Percentiles rank a stretch among this genome's conserved stretches.
These are phyloP conservation scores for Agrotis puta DNA, from an alignment of 2,888 invertebrate genomes.

Conservation along the genomic window DNA sequence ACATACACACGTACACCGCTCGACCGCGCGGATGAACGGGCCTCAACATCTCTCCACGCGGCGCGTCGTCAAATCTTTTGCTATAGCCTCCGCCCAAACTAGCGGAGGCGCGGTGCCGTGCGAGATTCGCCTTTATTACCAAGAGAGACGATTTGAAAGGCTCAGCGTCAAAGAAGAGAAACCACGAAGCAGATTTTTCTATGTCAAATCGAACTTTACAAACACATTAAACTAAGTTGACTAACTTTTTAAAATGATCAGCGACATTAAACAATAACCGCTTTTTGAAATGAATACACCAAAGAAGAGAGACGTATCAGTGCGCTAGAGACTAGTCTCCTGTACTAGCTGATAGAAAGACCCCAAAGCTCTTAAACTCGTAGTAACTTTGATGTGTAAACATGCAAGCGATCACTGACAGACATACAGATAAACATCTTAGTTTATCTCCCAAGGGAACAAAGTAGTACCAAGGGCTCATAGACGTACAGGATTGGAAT, in stretches of 20 bases:
- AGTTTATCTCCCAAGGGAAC: slow-evolving; percentile 19
- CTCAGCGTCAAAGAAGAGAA: background rate
- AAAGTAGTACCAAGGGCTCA: background rate
- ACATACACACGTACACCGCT: too few species aligned
- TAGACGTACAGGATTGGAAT: background rate
- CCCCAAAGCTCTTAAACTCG: background rate
- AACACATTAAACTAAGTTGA: too few species aligned
- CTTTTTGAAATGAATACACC: background rate
- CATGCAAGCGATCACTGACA: slow-evolving; percentile 14
- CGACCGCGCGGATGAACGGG: too few species aligned
- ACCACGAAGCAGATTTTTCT: background rate
- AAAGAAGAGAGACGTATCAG: background rate
- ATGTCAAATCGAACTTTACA: too few species aligned
- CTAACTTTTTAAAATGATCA: too few species aligned
- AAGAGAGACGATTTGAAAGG: background rate
- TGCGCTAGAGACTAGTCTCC: background rate
- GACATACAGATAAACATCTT: slow-evolving; percentile 16
- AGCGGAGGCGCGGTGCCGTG: too few species aligned
- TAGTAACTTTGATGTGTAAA: slow-evolving; percentile 12
- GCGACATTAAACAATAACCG: too few species aligned
- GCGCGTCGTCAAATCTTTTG: too few species aligned
- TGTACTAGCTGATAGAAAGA: background rate
- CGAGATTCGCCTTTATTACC: too few species aligned
- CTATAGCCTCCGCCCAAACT: too few species aligned
- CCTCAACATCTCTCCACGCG: too few species aligned